phyloP scores from a whole-genome alignment of 2,888 invertebrate species.

The Magallana nippona region DNA sequence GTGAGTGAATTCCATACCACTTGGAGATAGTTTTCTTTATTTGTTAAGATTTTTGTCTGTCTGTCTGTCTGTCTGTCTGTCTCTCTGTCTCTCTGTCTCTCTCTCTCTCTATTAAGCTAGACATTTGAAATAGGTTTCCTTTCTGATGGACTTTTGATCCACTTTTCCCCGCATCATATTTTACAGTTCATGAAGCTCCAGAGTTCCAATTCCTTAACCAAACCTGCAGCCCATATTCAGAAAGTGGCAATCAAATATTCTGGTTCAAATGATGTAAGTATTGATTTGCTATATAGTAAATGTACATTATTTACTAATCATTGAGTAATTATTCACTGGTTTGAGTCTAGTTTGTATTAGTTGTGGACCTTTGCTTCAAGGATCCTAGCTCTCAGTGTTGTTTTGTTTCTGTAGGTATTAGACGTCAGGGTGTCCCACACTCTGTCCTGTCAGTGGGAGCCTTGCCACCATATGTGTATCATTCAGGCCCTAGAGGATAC shows the following conservation, averaged over 20 bases:
- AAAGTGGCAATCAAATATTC: constrained; percentile 63
- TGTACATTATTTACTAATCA: background rate
- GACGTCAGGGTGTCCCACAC: constrained; percentile 69
- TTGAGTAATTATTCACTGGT: background rate
- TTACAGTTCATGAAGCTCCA: constrained; percentile 57
- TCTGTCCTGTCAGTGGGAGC: constrained; percentile 70
- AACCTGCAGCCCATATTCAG: constrained; percentile 62
- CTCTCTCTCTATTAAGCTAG: background rate
- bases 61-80: too few relatives aligned
- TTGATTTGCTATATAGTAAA: background rate
- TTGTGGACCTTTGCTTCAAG: too few relatives aligned
- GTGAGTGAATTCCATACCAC: too few relatives aligned
- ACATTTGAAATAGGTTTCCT: background rate
- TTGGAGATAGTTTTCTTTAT: too few relatives aligned
- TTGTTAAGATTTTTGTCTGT: too few relatives aligned
- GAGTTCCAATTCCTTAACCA: constrained; percentile 62
- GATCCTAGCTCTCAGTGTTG: background rate
- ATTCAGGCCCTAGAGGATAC: constrained; percentile 70
- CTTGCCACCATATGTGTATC: constrained; percentile 75
- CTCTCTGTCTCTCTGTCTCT: too few relatives aligned
- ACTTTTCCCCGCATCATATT: background rate
- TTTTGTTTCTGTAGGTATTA: constrained; percentile 58
- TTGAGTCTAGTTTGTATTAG: too few relatives aligned
- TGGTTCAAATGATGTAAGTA: constrained; percentile 56
- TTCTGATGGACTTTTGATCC: background rate